These are phyloP conservation scores for Tupaia chinensis DNA, from an alignment of 2,113 vertebrate species.

Conservation along the genomic window DNA sequence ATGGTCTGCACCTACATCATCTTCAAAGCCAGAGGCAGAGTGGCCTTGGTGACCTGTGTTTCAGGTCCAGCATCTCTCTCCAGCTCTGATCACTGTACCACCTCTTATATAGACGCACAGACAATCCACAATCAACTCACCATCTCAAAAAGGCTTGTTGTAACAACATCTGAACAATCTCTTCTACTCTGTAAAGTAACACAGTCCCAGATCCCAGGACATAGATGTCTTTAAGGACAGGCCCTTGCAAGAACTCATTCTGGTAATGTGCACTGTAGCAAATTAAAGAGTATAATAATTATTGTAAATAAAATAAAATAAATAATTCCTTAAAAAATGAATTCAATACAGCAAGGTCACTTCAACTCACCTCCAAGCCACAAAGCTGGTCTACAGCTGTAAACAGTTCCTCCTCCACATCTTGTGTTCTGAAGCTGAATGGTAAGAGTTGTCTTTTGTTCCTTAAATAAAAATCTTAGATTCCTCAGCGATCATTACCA, in stretches of 20 bases:
- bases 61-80: too few species aligned
- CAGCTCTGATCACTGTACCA: too few species aligned
- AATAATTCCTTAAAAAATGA: too few species aligned
- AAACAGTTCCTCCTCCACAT: not conserved
- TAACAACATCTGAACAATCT: too few species aligned
- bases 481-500: not conserved
- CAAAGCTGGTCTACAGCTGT: not conserved
- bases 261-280: too few species aligned
- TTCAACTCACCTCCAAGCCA: not conserved
- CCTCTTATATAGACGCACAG: not conserved
- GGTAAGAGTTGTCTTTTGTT: not conserved
- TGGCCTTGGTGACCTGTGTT: not conserved
- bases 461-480: not conserved
- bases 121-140: not conserved
- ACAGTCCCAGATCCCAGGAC: not conserved
- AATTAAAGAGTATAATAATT: too few species aligned
- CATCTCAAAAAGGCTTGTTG: not conserved
- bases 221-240: fast-evolving
- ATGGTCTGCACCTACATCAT: too few species aligned
- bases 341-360: not conserved
- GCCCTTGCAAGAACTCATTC: too few species aligned
- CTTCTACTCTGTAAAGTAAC: too few species aligned
- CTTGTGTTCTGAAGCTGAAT: not conserved
- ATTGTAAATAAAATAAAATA: too few species aligned
- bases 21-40: not conserved